Base-by-base conservation (phyloP, 2,113 vertebrate genomes). In the Lucifuga dentata region DNA sequence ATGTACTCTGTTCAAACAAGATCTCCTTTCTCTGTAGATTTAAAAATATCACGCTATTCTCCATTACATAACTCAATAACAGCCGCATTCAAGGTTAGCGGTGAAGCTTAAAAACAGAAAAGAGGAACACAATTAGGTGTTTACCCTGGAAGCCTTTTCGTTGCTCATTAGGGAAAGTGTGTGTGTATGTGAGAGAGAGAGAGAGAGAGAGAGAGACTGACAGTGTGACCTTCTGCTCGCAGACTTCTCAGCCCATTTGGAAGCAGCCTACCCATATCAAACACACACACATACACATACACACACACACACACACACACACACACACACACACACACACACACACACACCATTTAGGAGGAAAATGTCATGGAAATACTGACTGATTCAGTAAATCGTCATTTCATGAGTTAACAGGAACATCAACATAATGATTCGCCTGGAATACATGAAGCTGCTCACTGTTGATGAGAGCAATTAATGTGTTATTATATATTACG, bases 171-270 rank as follows among this genome's bases (percentile, higher is more conserved):
- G 43, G 36, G 43, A 53, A 62, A 72, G 10, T 13, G 62, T 43
- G 20, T 32, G 24, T 63, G 68, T 29, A 24, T 13, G 65, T n/a
- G 8, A 29, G 60, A 20, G 29, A 62, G 41, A 43, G 68, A 38
- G 48, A 60, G 46, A 36, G 67, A 67, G 51, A n/a, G 6, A 79
- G 70, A 88, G 80, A 76, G 80, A 81, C 73, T 58, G 72, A 50
- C 72, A 59, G 76, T 50, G 74, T 89, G 88, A 90, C 91, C 90
- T 90, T 88, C 79, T 90, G 89, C 84, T 91, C 76, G 65, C 49
- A 35, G 86, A 76, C 85, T 76, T 39, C 75, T 63, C 70, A 44
- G 55, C 70, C 36, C 65, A 41, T 59, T 45, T 64, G 40, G 62
- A 70, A 84, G 64, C 45, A 56, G 70, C 48, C 66, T 40, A 63